phyloP scores from a whole-genome alignment of 1,140 invertebrate genomes.

The Ditylenchus dipsaci region DNA sequence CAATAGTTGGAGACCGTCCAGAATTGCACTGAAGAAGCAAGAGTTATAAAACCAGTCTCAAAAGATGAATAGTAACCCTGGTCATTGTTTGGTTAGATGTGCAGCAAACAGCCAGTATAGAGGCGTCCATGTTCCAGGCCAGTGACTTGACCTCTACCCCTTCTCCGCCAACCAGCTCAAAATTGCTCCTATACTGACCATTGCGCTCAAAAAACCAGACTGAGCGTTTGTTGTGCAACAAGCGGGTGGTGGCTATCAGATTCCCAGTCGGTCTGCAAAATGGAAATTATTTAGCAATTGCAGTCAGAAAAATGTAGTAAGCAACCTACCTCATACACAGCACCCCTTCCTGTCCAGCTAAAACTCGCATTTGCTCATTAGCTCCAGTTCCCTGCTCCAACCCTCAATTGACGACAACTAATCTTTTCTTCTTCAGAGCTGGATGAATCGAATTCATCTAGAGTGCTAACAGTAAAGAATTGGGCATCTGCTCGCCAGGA shows the following conservation, averaged over 20 bases:
- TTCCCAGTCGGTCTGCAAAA: conserved; percentile 62
- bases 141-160: conserved; percentile 50
- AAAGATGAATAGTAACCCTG: conserved; percentile 10
- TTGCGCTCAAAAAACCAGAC: conserved; percentile 85
- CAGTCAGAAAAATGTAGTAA: conserved; percentile 9
- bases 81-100: not conserved
- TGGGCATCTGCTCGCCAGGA: conserved; percentile 79
- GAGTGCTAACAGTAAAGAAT: conserved; percentile 73
- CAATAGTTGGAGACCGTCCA: conserved; percentile 80
- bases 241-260: conserved; percentile 71
- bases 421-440: conserved; percentile 2
- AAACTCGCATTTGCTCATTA: conserved; percentile 71
- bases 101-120: conserved; percentile 19
- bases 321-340: conserved; percentile 68
- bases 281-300: conserved; percentile 15
- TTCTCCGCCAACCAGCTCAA: conserved; percentile 67
- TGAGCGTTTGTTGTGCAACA: conserved; percentile 59
- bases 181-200: conserved; percentile 79
- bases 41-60: not conserved
- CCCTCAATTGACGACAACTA: conserved; percentile 65
- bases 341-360: conserved; percentile 67
- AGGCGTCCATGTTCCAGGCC: conserved; percentile 29
- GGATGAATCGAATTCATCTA: conserved; percentile 52
- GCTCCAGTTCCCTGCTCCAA: conserved; percentile 72
- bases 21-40: conserved; percentile 65